Percentiles rank a stretch among this genome's conserved stretches.
Evolutionary conservation across 2,888 invertebrate species (phyloP).

Genomic region (Eulithis testata): DNA sequence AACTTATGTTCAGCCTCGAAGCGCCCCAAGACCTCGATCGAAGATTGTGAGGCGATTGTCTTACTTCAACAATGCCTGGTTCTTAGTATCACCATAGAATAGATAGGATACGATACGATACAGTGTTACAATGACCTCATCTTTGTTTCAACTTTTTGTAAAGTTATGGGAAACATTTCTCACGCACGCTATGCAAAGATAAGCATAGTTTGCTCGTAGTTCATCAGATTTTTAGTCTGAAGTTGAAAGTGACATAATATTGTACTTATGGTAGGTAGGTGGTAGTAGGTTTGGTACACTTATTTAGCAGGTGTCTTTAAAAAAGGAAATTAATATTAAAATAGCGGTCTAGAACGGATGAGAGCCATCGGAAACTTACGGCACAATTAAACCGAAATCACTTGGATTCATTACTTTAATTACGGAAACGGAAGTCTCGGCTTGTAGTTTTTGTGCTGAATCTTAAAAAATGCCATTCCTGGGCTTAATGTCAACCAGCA

Average conservation of each 20-base stretch:
- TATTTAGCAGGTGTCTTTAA: constrained; percentile 29
- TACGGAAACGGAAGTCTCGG: constrained; percentile 78
- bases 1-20: constrained; percentile 46
- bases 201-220: neutral
- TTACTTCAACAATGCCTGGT: constrained; percentile 44
- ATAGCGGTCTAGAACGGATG: constrained; percentile 56
- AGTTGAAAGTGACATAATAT: too few species aligned
- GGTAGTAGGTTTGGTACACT: neutral
- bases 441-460: constrained; percentile 57
- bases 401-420: constrained; percentile 78
- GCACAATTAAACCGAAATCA: constrained; percentile 77
- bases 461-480: constrained; percentile 60
- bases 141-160: neutral
- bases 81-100: constrained; percentile 33
- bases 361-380: constrained; percentile 66
- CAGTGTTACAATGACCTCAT: constrained; percentile 15
- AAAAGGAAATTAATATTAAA: constrained; percentile 31
- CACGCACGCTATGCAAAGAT: too few species aligned
- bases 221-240: too few species aligned
- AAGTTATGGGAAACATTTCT: neutral
- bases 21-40: constrained; percentile 44
- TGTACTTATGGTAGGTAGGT: neutral
- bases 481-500: constrained; percentile 62
- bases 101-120: constrained; percentile 8
- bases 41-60: constrained; percentile 50